Evolutionary conservation across 2,113 vertebrate species (phyloP).

Genomic region (Ochotona princeps): DNA sequence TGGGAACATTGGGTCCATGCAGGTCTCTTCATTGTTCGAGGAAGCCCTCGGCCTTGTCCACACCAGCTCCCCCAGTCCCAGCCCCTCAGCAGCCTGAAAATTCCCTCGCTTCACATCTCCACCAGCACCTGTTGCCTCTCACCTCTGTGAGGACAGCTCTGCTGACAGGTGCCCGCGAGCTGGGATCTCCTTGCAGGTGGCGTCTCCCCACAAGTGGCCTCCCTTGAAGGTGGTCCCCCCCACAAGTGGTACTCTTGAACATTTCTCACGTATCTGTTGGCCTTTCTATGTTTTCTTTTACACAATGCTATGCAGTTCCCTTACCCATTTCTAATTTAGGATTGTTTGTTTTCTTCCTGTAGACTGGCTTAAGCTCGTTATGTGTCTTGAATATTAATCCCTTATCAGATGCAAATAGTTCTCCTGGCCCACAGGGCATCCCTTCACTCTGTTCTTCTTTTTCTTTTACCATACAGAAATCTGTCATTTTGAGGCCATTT

Average conservation of each 20-base stretch:
- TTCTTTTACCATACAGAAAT: background rate
- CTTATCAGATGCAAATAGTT: background rate
- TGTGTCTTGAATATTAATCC: background rate
- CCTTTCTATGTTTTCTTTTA: background rate
- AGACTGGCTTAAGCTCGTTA: background rate
- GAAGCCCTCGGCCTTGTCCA: background rate
- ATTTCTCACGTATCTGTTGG: background rate
- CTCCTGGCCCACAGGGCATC: background rate
- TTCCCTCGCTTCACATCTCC: background rate
- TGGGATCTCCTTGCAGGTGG: background rate
- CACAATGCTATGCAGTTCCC: background rate
- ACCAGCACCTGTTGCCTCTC: too few species aligned
- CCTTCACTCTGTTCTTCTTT: background rate
- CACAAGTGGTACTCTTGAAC: background rate
- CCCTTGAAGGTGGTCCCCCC: too few species aligned
- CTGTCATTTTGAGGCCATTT: background rate
- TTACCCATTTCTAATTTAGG: background rate
- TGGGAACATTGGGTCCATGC: background rate
- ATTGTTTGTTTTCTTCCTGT: background rate
- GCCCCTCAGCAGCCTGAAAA: background rate
- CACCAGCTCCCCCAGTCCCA: too few species aligned
- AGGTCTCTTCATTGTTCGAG: background rate
- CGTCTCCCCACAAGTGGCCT: background rate
- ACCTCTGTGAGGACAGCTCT: background rate
- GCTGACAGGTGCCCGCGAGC: background rate